Conservation (phyloP, 1,140 invertebrate genomes). For the Nautilus pompilius region DNA sequence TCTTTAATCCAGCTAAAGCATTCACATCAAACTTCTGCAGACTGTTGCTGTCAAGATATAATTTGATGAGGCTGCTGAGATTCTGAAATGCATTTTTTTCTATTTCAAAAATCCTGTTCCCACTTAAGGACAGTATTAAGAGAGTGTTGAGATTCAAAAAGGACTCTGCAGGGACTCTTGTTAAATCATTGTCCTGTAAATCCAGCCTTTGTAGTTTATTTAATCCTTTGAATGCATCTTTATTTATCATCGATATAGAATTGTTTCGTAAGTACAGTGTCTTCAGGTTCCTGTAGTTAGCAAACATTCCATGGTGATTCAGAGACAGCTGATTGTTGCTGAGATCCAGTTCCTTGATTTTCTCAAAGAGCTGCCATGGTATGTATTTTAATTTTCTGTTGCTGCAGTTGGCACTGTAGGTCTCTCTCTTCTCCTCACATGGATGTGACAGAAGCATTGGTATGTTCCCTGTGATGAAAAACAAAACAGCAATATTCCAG, state of each 20-base stretch:
- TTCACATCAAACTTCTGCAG: conserved; percentile 22
- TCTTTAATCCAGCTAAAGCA: conserved; percentile 29
- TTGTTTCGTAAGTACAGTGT: conserved; percentile 39
- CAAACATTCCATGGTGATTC: conserved; percentile 27
- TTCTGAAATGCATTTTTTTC: conserved; percentile 25
- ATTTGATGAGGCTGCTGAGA: conserved; percentile 23
- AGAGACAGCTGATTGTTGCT: conserved; percentile 30
- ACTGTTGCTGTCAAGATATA: conserved; percentile 41
- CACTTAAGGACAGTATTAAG: conserved; percentile 28
- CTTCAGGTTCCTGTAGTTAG: conserved; percentile 29
- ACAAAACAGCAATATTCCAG: too few species aligned
- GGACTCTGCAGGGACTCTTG: conserved; percentile 22
- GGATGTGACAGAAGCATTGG: too few species aligned
- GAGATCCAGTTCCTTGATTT: conserved; percentile 33
- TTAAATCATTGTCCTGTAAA: conserved; percentile 39
- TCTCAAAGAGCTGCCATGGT: conserved; percentile 33
- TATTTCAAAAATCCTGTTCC: conserved; percentile 32
- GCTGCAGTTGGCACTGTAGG: conserved; percentile 40
- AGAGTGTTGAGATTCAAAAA: conserved; percentile 22
- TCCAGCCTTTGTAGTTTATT: conserved; percentile 32
- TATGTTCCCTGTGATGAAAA: too few species aligned
- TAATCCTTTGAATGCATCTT: conserved; percentile 31
- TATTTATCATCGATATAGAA: conserved; percentile 26
- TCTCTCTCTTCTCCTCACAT: conserved; percentile 10
- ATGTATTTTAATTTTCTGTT: conserved; percentile 20